Evolutionary conservation across 2,888 invertebrate genomes (phyloP).

Genomic region (Coelinius sp.): DNA sequence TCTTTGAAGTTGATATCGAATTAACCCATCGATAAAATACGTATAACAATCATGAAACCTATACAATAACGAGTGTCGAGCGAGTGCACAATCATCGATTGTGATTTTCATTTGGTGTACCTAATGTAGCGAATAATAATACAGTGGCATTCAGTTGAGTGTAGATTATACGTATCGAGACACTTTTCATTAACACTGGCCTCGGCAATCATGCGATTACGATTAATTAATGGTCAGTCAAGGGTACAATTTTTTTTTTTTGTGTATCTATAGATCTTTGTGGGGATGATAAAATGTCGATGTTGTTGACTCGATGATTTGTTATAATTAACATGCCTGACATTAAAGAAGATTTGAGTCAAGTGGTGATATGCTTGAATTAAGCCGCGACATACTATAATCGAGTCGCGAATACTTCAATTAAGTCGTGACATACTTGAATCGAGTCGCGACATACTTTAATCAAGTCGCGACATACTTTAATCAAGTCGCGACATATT

Average conservation of each 20-base stretch:
- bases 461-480: too few relatives aligned
- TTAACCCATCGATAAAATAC: conserved; percentile 32
- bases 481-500: too few relatives aligned
- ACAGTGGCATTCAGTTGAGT: conserved; percentile 39
- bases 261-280: too few relatives aligned
- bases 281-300: too few relatives aligned
- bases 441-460: too few relatives aligned
- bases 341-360: too few relatives aligned
- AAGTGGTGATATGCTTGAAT: too few relatives aligned
- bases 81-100: conserved; percentile 60
- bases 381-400: too few relatives aligned
- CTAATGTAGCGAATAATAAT: conserved; percentile 69
- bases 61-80: conserved; percentile 28
- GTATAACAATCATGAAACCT: conserved; percentile 19
- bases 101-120: conserved; percentile 67
- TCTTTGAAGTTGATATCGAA: conserved; percentile 37
- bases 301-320: too few relatives aligned
- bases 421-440: too few relatives aligned
- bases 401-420: too few relatives aligned
- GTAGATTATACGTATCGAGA: conserved; percentile 50
- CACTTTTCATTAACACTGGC: conserved; percentile 65
- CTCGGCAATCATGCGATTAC: conserved; percentile 21
- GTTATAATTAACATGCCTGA: too few relatives aligned
- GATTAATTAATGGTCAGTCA: conserved; percentile 31
- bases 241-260: conserved; percentile 9